Evolutionary conservation across 2,888 invertebrate genomes (phyloP), one percentile per base, ranked within the genome.

Genomic region (Anticlea derivata): DNA sequence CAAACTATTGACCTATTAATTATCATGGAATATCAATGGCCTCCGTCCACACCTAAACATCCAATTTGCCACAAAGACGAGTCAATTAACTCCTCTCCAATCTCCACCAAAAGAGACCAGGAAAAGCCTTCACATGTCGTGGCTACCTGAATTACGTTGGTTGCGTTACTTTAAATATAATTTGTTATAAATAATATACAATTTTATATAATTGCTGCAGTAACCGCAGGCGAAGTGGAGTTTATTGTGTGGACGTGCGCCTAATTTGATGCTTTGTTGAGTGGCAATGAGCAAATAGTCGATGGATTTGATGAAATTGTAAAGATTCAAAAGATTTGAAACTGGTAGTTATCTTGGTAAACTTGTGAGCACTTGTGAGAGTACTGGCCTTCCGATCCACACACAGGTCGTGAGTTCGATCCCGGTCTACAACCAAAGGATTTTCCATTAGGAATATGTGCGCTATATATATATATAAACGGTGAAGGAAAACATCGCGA

Each of bases 101-200:
- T n/a, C n/a, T n/a, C n/a, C 29, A 34, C 34, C n/a, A n/a, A 29
- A 40, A 48, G 40, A 35, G 29, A 39, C 29, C 11, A 41, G 35
- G 48, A 48, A 48, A 17, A 12, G 37, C 49, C 49, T 38, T 50
- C 41, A 41, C n/a, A 17, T 37, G 41, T 30, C 49, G 29, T 46
- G 12, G 29, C 41, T 49, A 24, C 41, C 31, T 30, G 48, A 49
- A 29, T 40, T 39, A 39, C 47, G 20, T 22, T 39, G 22, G 38
- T 31, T 47, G 33, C 33, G 7, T 8, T 29, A 12, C n/a, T 40
- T 22, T 37, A 35, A 2, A 12, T 27, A 7, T 22, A 11, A 27
- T 35, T 13, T 13, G 10, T 26, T 12, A 30, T 43, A 33, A 39
- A 46, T 26, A 38, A 29, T 30, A 43, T 13, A 17, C 10, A 33